phyloP scores from a whole-genome alignment of 2,888 invertebrate genomes.

The Dasypogon diadema region DNA sequence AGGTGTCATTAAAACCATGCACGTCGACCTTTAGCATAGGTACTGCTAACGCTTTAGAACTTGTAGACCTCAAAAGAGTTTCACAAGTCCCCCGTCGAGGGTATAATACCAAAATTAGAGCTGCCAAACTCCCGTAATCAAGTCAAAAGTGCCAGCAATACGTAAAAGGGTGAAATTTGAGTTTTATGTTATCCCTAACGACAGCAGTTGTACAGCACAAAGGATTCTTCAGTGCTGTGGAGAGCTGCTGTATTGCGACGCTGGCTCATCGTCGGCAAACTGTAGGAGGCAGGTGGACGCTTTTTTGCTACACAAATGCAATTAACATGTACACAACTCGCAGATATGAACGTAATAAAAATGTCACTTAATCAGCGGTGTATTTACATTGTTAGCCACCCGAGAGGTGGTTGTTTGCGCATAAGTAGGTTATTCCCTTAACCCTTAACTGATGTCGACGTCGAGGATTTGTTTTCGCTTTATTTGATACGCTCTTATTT shows the following conservation, averaged over 20 bases:
- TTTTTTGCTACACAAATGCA: conserved; percentile 20
- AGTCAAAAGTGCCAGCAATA: conserved; percentile 53
- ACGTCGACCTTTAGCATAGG: background rate
- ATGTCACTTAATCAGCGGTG: conserved; percentile 47
- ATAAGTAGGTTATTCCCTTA: conserved; percentile 39
- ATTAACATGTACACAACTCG: conserved; percentile 52
- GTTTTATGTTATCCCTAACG: conserved; percentile 52
- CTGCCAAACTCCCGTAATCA: conserved; percentile 54
- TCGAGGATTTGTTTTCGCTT: conserved; percentile 12
- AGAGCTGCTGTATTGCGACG: too few species aligned
- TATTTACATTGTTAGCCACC: conserved; percentile 27
- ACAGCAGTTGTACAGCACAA: background rate
- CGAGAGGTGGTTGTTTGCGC: background rate
- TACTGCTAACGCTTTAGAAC: background rate
- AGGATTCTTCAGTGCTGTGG: background rate
- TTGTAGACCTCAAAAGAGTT: conserved; percentile 39
- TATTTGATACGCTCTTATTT: conserved; percentile 40
- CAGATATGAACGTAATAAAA: conserved; percentile 54
- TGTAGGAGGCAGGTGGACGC: background rate
- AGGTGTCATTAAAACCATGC: conserved; percentile 48
- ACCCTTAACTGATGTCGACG: conserved; percentile 36
- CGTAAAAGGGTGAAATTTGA: conserved; percentile 51
- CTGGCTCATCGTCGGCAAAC: background rate
- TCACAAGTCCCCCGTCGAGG: conserved; percentile 30
- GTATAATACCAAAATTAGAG: conserved; percentile 51